Evolutionary conservation across 1,140 invertebrate species (phyloP), one percentile per base, ranked within the genome.

Genomic region (Sminthurinus signatus): DNA sequence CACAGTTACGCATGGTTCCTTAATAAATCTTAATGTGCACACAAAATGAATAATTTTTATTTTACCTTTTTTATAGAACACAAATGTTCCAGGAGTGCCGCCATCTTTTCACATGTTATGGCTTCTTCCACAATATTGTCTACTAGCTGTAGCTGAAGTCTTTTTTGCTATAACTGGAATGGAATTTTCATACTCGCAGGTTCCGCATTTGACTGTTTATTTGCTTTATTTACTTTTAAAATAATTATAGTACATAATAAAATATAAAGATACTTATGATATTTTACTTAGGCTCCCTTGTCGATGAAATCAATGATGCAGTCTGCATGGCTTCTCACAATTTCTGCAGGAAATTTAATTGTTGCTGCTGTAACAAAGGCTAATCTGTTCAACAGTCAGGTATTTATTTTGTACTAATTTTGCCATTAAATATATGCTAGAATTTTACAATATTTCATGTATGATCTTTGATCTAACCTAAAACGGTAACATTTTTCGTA

Each of bases 291-390:
- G 57, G 57, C 59, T 51, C 59, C 59, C 10, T 14, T n/a, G 2
- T 60, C 59, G 17, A 94, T 96, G 92, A 96, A 94, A 74, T 89
- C 92, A 0, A 83, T 98, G 0, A 76, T 98, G 27, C 87, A 91
- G 74, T 91, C 94, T 4, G 82, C 84, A 2, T 97, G 91, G 89
- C 79, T 95, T 29, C 75, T 97, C 0, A 94, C 92, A 0, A 87
- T 88, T 14, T 89, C 93, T 0, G 81, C 93, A 73, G 95, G 95
- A 21, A 96, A 97, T 77, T 75, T 96, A 2, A 84, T 98, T 52
- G 88, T 92, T 8, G 86, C 96, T 1, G 82, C 96, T n/a, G 82
- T 97, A 29, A 86, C 92, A 8, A 86, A 88, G 76, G 75, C 81
- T 2, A 78, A 78, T 21, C 74, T 81, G 23, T 86, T 87, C 71